Percentiles rank a stretch among this genome's conserved stretches.
Conservation (phyloP, 2,113 vertebrate species). For the Poicephalus meyeri region DNA sequence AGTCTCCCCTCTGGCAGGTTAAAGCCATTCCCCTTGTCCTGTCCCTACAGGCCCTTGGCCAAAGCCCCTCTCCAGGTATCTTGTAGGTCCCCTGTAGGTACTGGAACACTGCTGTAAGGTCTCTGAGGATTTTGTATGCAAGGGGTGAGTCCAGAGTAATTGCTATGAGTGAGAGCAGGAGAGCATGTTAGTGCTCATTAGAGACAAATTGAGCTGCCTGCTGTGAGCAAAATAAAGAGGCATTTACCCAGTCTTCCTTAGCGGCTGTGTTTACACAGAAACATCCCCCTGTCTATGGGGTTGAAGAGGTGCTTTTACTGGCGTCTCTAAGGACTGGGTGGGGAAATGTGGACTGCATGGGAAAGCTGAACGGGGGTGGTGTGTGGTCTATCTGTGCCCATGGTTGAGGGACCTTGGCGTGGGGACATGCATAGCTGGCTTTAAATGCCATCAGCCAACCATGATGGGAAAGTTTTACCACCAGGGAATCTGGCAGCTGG, state of each 20-base stretch:
- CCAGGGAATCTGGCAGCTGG: not conserved
- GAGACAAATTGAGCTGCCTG: slow-evolving; percentile 34
- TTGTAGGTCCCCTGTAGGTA: not conserved
- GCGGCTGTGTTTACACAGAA: not conserved
- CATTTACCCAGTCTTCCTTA: not conserved
- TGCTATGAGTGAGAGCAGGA: not conserved
- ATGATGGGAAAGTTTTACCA: not conserved
- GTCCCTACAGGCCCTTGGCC: not conserved
- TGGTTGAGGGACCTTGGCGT: not conserved
- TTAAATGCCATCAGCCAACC: not conserved
- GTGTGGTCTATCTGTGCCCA: not conserved
- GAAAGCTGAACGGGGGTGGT: rapidly evolving
- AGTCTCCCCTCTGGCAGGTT: not conserved
- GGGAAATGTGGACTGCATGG: not conserved
- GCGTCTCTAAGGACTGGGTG: not conserved
- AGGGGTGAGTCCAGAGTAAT: not conserved
- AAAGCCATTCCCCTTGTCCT: not conserved
- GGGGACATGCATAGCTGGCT: not conserved
- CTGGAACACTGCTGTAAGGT: not conserved
- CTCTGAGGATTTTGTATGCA: not conserved
- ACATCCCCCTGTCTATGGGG: not conserved
- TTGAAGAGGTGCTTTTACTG: not conserved
- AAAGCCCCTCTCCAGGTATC: not conserved
- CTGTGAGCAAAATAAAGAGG: slow-evolving; percentile 45
- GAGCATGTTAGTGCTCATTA: not conserved